phyloP scores from a whole-genome alignment of 2,113 vertebrate genomes.

The Oncorhynchus masou region DNA sequence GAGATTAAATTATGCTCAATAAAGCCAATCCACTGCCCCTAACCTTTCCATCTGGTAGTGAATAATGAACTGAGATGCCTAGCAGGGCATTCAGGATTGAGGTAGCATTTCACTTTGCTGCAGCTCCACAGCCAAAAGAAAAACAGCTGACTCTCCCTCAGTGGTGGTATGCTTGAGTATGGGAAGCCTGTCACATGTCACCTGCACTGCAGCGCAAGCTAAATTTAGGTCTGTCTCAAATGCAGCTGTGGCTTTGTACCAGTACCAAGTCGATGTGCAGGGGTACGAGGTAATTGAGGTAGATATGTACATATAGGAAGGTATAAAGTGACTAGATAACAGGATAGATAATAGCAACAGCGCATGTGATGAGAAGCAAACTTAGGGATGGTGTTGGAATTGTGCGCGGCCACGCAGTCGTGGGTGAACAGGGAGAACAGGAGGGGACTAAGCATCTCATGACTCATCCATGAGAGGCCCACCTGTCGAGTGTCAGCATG shows the following conservation, averaged over 20 bases:
- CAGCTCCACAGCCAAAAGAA: not conserved
- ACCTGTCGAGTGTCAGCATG: no score
- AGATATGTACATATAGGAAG: no score
- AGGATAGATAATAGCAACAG: no score
- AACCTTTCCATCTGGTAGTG: slow-evolving; percentile 19
- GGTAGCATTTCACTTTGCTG: not conserved
- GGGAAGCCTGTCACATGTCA: slow-evolving; percentile 38
- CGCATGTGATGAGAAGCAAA: no score
- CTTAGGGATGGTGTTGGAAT: not conserved
- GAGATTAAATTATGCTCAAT: no score
- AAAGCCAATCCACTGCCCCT: not conserved
- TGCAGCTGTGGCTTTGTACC: slow-evolving; percentile 23
- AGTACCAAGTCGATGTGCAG: not conserved
- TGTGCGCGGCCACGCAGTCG: no score
- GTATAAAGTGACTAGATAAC: no score
- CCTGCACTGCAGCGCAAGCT: slow-evolving; percentile 63
- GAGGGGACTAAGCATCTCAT: no score
- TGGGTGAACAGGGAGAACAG: no score
- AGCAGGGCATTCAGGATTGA: not conserved
- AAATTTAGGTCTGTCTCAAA: slow-evolving; percentile 59
- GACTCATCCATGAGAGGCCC: no score
- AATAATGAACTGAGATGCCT: slow-evolving; percentile 4
- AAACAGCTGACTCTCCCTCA: not conserved
- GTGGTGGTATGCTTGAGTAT: slow-evolving; percentile 11
- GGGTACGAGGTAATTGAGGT: no score